Conservation (phyloP, 2,113 vertebrate genomes). For the Bufo bufo region DNA sequence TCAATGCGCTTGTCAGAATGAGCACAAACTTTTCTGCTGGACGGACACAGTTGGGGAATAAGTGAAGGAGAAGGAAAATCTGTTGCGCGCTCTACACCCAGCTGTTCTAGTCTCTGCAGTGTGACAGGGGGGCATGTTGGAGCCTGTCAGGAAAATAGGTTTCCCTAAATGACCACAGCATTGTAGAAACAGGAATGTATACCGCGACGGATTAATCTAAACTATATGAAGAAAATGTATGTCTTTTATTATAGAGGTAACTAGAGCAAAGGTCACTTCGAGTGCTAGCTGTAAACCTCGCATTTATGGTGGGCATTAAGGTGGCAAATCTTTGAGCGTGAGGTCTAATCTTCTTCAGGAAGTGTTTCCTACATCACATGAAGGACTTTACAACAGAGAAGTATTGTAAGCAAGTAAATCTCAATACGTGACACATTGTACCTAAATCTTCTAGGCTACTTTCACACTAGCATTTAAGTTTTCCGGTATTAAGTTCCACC, state of each 20-base stretch:
- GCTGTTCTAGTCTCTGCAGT: neutral
- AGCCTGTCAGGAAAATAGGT: neutral
- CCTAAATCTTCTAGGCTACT: neutral
- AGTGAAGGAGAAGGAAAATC: slow-evolving; percentile 5
- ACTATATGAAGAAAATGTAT: neutral
- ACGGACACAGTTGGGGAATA: neutral
- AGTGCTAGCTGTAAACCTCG: neutral
- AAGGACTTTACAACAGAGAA: slow-evolving; percentile 30
- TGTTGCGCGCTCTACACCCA: neutral
- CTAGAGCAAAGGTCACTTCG: slow-evolving; percentile 11
- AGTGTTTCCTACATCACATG: slow-evolving; percentile 32
- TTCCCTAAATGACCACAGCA: slow-evolving; percentile 6
- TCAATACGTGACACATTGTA: neutral
- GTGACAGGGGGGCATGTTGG: neutral
- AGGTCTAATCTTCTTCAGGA: slow-evolving; percentile 32
- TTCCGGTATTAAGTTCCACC: too few species aligned
- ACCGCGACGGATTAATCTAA: neutral
- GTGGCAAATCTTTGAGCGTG: neutral
- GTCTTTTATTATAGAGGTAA: neutral
- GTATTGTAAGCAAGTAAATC: neutral
- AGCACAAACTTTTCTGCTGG: neutral
- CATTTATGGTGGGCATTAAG: neutral
- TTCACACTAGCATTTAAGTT: too few species aligned
- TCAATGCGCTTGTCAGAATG: neutral
- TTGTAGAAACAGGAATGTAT: neutral